Base-by-base conservation (phyloP, 2,888 invertebrate species). In the Macrophya annulata region DNA sequence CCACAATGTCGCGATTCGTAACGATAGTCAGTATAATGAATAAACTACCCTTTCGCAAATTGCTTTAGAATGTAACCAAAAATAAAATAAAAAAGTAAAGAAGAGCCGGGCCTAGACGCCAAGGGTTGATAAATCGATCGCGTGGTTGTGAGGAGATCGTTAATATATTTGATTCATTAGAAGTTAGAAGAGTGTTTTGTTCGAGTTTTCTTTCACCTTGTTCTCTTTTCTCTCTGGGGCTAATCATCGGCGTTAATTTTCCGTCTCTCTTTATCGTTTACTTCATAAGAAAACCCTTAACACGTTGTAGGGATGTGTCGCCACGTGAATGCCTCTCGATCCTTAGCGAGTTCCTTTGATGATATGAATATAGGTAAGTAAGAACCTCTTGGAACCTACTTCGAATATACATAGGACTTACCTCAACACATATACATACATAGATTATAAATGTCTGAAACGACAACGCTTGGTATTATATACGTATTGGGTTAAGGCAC, bases 11-110 rank as follows among this genome's bases (percentile, higher is more conserved):
- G 45, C 71, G 71, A 40, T 17, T 40, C 71, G 40, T 31, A 37
- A 72, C 72, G 40, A 72, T 43, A 21, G 43, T 72, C 72, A n/a
- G n/a, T n/a, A n/a, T 43, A 72, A 43, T 37, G 72, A 37, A 21
- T 25, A 65, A 55, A 55, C 55, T 55, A 55, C 55, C 55, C 55
- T n/a, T 55, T 55, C 6, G 68, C 17, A 31, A 68, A 31, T 68
- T 15, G 25, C 10, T 6, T 8, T 17, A 31, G 31, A 68, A 68
- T 25, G 0, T 17, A 1, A 31, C 71, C 31, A 31, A 71, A 40
- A 37, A 31, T 37, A 15, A n/a, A 31, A n/a, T 4, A 71, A 40
- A 31, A 71, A 5, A 31, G 4, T n/a, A n/a, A n/a, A n/a, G 40
- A 71, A 37, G 6, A n/a, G 51, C 51, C 6, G 15, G 51, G 51